Evolutionary conservation across 1,140 invertebrate genomes (phyloP), one percentile per base, ranked within the genome.

Genomic region (Drosophila pectinifera): DNA sequence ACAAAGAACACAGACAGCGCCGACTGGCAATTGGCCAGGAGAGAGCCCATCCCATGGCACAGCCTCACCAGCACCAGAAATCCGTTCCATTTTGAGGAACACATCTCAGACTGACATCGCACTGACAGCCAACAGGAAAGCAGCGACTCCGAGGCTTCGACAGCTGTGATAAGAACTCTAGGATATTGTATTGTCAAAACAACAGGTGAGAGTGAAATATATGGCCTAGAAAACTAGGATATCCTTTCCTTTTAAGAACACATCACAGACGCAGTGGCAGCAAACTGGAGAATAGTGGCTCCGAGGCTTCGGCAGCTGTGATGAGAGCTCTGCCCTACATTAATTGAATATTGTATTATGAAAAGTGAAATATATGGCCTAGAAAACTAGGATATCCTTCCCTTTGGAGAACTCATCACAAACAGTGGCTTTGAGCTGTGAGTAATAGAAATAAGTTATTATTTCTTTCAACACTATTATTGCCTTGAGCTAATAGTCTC

Each of bases 11-110:
- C 46, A n/a, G 1, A 36, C 16, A 36, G 48, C 3, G 0, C 13
- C 5, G 2, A 48, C 69, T 83, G 69, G 62, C 69, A 65, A 42
- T 39, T 49, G 34, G 43, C 81, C 77, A 82, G 51, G 13, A 51
- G 28, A 49, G 16, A 4, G 8, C 28, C 28, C 28, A 31, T 4
- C 28, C 28, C 28, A 31, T 31, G 1, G 28, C 28, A 31, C 28
- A 31, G 8, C 28, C 28, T 31, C 28, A 31, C 46, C 6, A n/a
- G 59, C n/a, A n/a, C n/a, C n/a, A n/a, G n/a, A 65, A 65, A 59
- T 45, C 38, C 10, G 20, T 22, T 38, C 14, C 45, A 13, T 34
- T 34, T 34, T 31, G 24, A 36, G 22, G 18, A 24, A 16, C 1
- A n/a, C 28, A 36, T 20, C 26, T 20, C 26, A 7, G 20, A n/a